Evolutionary conservation across 2,888 invertebrate genomes (phyloP).

Genomic region (Leptopterna dolabrata): DNA sequence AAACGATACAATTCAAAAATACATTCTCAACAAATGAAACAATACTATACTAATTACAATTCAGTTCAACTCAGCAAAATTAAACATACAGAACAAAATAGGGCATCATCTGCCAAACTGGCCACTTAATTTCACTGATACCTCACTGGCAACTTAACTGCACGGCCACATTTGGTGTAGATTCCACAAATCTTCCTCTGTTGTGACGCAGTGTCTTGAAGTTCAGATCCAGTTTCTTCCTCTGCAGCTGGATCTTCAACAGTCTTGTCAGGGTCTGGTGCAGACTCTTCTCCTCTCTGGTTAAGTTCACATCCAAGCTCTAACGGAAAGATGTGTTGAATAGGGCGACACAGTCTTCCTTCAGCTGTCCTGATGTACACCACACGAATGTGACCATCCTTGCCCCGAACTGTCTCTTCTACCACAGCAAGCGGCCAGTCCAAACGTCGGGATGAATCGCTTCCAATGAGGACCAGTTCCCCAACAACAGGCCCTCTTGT

Average conservation of each 20-base stretch:
- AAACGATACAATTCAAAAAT: background rate
- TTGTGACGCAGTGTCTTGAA: background rate
- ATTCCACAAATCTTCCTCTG: background rate
- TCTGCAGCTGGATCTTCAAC: background rate
- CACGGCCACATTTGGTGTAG: background rate
- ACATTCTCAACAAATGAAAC: background rate
- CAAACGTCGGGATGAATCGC: constrained; percentile 13
- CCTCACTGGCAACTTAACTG: background rate
- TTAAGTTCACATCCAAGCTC: background rate
- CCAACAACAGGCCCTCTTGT: constrained; percentile 8
- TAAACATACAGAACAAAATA: background rate
- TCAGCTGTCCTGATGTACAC: constrained; percentile 12
- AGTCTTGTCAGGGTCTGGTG: background rate
- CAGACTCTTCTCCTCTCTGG: background rate
- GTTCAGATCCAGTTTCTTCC: background rate
- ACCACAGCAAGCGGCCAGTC: constrained; percentile 55
- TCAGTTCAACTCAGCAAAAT: background rate
- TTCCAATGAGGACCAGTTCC: constrained; percentile 46
- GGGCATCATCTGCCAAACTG: no score
- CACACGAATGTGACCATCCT: constrained; percentile 34
- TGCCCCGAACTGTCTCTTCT: background rate
- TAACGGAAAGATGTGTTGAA: constrained; percentile 32
- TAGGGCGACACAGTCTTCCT: constrained; percentile 12
- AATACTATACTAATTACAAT: background rate
- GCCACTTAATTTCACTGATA: background rate